phyloP scores from a whole-genome alignment of 2,113 vertebrate genomes.

The Aptenodytes forsteri region DNA sequence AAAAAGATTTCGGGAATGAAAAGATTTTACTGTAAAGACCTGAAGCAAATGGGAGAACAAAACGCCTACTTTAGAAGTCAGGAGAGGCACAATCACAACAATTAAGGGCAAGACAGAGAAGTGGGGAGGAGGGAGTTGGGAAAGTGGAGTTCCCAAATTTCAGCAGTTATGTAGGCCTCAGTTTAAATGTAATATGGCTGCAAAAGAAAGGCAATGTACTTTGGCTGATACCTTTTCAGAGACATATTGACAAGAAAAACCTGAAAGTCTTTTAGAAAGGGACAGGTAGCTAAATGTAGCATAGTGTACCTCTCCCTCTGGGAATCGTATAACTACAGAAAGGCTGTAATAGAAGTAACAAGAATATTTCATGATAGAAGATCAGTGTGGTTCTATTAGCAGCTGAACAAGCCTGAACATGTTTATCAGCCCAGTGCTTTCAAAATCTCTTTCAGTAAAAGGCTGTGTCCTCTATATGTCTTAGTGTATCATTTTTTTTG shows the following conservation, averaged over 20 bases:
- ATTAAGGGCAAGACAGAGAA: slow-evolving; percentile 6
- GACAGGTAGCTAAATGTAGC: background rate
- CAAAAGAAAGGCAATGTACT: background rate
- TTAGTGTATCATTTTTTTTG: background rate
- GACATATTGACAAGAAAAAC: background rate
- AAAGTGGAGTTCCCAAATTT: background rate
- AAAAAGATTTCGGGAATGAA: slow-evolving; percentile 43
- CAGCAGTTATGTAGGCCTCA: background rate
- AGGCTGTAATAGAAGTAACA: background rate
- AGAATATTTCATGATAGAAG: background rate
- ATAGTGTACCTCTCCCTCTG: background rate
- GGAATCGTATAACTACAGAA: background rate
- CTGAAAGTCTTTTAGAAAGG: background rate
- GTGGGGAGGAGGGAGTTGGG: background rate
- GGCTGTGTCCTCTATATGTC: background rate
- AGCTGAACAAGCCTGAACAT: background rate
- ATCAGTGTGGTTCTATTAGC: background rate
- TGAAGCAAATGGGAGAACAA: slow-evolving; percentile 33
- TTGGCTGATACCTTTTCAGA: background rate
- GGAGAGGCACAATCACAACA: background rate
- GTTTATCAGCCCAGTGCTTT: background rate
- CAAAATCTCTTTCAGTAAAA: background rate
- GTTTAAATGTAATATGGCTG: background rate
- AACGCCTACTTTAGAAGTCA: background rate
- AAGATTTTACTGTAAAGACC: slow-evolving; percentile 50